These are phyloP conservation scores for Tolypeutes matacus DNA, from an alignment of 2,797 vertebrate genomes.

Conservation along the genomic window DNA sequence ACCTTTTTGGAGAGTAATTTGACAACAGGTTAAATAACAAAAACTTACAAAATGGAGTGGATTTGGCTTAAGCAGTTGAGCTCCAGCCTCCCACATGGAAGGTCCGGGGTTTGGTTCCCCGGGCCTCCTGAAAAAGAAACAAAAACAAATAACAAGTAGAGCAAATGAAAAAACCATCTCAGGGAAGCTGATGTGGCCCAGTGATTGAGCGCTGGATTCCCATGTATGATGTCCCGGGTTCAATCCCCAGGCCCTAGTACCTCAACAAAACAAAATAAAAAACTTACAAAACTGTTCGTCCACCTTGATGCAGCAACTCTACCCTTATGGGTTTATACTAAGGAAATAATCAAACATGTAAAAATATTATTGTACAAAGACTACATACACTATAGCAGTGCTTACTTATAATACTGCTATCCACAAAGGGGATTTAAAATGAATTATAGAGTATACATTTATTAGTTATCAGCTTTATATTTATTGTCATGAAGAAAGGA, in stretches of 20 bases:
- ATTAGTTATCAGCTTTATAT: not conserved
- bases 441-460: not conserved
- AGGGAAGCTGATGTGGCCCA: too few species aligned
- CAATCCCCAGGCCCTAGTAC: too few species aligned
- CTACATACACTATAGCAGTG: accelerated
- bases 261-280: not conserved
- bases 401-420: not conserved
- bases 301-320: not conserved
- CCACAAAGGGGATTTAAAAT: not conserved
- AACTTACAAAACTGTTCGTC: not conserved
- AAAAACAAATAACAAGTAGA: too few species aligned
- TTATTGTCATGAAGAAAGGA: not conserved
- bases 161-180: too few species aligned
- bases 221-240: too few species aligned
- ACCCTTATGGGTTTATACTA: not conserved
- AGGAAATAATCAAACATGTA: not conserved
- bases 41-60: too few species aligned
- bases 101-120: too few species aligned
- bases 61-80: too few species aligned
- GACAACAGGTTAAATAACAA: not conserved
- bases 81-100: too few species aligned
- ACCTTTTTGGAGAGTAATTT: not conserved
- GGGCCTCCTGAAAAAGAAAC: too few species aligned
- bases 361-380: not conserved
- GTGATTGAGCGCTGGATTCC: too few species aligned